Percentiles rank a stretch among this genome's conserved stretches.
Conservation (phyloP, 1,140 invertebrate species). For the Coptotermes formosanus region DNA sequence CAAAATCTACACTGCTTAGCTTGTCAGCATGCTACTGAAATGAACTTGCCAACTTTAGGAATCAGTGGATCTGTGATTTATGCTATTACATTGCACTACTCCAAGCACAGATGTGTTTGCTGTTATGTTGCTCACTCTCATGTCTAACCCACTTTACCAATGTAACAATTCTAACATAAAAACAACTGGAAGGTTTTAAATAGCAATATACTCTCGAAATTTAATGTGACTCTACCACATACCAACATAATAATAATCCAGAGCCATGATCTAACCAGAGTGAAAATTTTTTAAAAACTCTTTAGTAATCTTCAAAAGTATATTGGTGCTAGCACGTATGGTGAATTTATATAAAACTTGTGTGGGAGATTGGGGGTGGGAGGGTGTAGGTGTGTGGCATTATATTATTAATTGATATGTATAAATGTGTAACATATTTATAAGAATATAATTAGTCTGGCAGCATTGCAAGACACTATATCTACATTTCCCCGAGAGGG, state of each 20-base stretch:
- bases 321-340: slow-evolving; percentile 6
- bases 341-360: neutral
- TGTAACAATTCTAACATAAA: no score
- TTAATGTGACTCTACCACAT: no score
- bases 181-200: no score
- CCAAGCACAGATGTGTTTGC: no score
- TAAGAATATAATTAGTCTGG: neutral
- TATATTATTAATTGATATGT: slow-evolving; percentile 10
- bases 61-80: no score
- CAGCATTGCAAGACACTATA: neutral
- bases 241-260: no score
- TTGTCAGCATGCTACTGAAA: no score
- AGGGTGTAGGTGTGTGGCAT: slow-evolving; percentile 17
- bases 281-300: neutral
- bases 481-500: neutral
- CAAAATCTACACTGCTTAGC: neutral
- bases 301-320: neutral
- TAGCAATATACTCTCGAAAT: no score
- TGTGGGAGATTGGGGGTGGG: slow-evolving; percentile 5
- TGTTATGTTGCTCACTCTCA: no score
- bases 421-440: slow-evolving; percentile 17
- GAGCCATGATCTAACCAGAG: neutral
- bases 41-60: no score
- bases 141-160: no score
- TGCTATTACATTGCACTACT: no score